Evolutionary conservation across 2,797 vertebrate genomes (phyloP).

Genomic region (Poecilia velifera): DNA sequence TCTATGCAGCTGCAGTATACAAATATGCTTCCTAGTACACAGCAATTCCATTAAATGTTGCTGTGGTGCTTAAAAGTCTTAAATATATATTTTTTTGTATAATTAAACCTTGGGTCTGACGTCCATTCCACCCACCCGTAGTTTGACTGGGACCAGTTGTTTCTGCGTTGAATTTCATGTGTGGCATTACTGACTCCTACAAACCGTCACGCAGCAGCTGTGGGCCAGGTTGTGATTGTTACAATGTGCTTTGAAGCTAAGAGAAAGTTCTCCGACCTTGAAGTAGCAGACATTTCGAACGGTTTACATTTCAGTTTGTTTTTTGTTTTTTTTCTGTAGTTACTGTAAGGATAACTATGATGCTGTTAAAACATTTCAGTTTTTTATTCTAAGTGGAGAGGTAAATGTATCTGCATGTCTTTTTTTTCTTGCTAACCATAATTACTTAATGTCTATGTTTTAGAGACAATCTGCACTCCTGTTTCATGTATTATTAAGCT

Average conservation of each 20-base stretch:
- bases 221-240: constrained; percentile 15
- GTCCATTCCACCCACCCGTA: constrained; percentile 62
- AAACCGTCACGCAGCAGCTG: constrained; percentile 1
- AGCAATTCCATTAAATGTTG: constrained; percentile 7
- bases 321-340: neutral
- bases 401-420: constrained; percentile 12
- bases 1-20: constrained; percentile 27
- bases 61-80: constrained; percentile 26
- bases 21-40: constrained; percentile 11
- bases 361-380: neutral
- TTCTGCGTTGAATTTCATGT: constrained; percentile 24
- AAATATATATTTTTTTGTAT: constrained; percentile 4
- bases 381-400: constrained; percentile 6
- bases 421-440: constrained; percentile 9
- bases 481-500: constrained; percentile 6
- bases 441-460: constrained; percentile 19
- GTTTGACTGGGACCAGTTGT: constrained; percentile 59
- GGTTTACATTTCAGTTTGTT: constrained; percentile 36
- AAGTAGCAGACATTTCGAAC: constrained; percentile 5
- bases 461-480: constrained; percentile 37
- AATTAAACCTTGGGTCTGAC: constrained; percentile 24
- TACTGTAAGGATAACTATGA: constrained; percentile 2
- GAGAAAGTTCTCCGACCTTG: constrained; percentile 4
- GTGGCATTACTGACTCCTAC: constrained; percentile 11
- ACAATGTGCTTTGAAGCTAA: constrained; percentile 4